Evolutionary conservation across 2,113 vertebrate species (phyloP).

Genomic region (Solea solea): DNA sequence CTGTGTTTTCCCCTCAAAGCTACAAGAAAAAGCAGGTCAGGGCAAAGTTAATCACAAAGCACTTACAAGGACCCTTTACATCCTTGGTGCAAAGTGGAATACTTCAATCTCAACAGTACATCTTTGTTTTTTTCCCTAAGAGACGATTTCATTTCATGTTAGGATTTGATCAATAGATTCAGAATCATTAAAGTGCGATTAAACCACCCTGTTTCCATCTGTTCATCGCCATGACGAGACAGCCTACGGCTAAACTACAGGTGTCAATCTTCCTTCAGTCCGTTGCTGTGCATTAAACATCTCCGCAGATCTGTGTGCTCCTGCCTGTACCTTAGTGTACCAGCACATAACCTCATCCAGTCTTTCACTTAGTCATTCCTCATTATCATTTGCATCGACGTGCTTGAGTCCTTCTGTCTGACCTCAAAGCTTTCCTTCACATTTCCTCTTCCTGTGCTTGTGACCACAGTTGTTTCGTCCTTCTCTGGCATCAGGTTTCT

Average conservation of each 20-base stretch:
- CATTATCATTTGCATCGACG: background rate
- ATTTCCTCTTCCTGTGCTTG: slow-evolving; percentile 15
- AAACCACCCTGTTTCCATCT: no score
- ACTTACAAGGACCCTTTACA: background rate
- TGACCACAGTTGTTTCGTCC: slow-evolving; percentile 14
- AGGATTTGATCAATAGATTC: no score
- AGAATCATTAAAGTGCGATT: no score
- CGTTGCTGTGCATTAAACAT: no score
- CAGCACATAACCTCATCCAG: background rate
- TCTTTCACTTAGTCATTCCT: slow-evolving; percentile 7
- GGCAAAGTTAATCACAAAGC: background rate
- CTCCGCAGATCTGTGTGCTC: no score
- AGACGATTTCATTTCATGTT: background rate
- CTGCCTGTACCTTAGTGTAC: background rate
- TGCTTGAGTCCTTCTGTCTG: background rate
- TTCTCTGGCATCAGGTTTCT: background rate
- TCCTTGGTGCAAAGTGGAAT: no score
- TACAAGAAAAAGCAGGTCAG: background rate
- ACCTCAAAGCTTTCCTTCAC: slow-evolving; percentile 24
- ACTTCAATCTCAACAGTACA: background rate
- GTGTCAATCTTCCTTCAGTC: no score
- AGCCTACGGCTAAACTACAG: no score
- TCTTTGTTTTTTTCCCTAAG: background rate
- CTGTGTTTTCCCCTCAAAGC: background rate
- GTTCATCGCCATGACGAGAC: no score